Evolutionary conservation across 2,113 vertebrate genomes (phyloP), one percentile per base, ranked within the genome.

Genomic region (Bufo gargarizans): DNA sequence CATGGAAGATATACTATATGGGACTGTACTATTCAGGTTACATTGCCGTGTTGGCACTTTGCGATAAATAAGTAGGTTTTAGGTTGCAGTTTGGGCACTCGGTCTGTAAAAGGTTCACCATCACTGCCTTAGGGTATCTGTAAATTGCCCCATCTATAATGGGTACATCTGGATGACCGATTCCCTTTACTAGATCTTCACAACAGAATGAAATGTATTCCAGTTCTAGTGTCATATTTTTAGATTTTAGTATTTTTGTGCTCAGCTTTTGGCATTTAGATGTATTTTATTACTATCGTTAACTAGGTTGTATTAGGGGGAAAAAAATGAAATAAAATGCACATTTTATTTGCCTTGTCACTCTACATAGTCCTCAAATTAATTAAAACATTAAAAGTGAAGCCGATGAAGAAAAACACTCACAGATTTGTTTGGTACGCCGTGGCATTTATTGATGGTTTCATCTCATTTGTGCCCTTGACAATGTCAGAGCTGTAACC

Each of bases 391-490:
- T 55, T 71, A 67, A 69, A 61, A 82, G 20, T 65, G 47, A 82
- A 47, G 16, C 9, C n/a, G 10, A 63, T 49, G 61, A n/a, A 22
- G 53, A 71, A 71, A 83, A 65, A 67, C 11, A 65, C 20, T 50
- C 45, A 13, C 63, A 71, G 63, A 71, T 84, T 58, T 58, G 55
- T 72, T 85, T 85, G 83, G n/a, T 50, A 74, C 10, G 33, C 82
- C 8, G 53, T 74, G 82, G 53, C 50, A 84, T 84, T 84, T 56
- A 84, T 84, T 72, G 65, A 56, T 71, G 53, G 50, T 85, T 85
- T 74, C 67, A 74, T 59, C 49, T 22, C n/a, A 56, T 86, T 65
- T 61, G 56, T 86, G 85, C 76, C 74, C 72, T 79, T 86, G 47
- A 65, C 59, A 49, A 47, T 69, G 77, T 79, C 77, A 49, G 49